A percentile compares a stretch with the other conserved stretches of the same genome.
phyloP scores from a whole-genome alignment of 2,113 vertebrate species.

The Onychostoma macrolepis region DNA sequence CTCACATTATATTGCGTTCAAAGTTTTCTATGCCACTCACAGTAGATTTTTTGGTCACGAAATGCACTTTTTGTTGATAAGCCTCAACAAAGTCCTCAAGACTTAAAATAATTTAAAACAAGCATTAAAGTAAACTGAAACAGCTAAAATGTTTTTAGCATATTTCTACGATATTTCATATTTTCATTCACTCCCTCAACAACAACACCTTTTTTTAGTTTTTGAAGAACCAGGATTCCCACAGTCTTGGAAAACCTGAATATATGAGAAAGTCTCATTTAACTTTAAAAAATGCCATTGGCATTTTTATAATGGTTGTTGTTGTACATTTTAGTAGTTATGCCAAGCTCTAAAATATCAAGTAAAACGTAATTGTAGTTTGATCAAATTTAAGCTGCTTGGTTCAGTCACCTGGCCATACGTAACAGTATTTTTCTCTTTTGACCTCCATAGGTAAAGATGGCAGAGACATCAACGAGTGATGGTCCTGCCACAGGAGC shows the following conservation, averaged over 20 bases:
- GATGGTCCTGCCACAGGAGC: conserved; percentile 77
- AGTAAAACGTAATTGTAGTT: neutral
- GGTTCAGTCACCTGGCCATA: neutral
- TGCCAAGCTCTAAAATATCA: neutral
- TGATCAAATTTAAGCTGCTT: neutral
- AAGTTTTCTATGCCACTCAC: neutral
- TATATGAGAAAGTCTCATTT: neutral
- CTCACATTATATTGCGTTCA: neutral
- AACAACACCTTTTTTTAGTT: neutral
- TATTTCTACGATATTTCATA: neutral
- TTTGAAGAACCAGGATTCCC: neutral
- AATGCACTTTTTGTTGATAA: neutral
- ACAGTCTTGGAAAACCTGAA: neutral
- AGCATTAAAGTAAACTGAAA: neutral
- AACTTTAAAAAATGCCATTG: neutral
- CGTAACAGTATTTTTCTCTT: conserved; percentile 1
- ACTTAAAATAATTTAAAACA: neutral
- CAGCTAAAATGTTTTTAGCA: neutral
- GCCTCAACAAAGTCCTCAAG: neutral
- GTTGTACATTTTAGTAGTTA: too few species aligned
- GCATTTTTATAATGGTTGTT: neutral
- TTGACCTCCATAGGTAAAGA: conserved; percentile 56
- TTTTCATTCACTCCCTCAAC: neutral
- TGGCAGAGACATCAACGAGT: conserved; percentile 78
- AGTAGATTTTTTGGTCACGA: neutral